Evolutionary conservation across 92 coral and sea anemone genomes (phyloP).

Genomic region (Umimayanthus kanabou): DNA sequence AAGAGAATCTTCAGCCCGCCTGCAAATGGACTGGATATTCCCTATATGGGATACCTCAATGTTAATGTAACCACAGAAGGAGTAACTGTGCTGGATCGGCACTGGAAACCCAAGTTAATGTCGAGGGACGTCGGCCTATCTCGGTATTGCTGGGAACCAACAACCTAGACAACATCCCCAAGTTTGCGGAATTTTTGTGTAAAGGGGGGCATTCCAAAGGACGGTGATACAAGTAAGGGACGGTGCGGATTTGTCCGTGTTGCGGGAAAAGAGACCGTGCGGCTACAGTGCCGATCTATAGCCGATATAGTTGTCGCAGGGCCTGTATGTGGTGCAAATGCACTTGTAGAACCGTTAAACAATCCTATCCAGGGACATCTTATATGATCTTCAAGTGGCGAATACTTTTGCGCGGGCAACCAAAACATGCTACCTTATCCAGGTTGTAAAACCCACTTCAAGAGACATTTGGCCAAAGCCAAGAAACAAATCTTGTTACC

Average conservation of each 20-base stretch:
- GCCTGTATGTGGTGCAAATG: constrained; percentile 43
- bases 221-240: background rate
- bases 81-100: too few species aligned
- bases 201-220: background rate
- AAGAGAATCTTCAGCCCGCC: too few species aligned
- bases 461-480: too few species aligned
- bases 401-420: constrained; percentile 56
- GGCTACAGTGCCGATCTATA: constrained; percentile 50
- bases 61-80: too few species aligned
- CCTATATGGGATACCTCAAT: too few species aligned
- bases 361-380: constrained; percentile 45
- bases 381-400: background rate
- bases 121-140: too few species aligned
- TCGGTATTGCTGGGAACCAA: constrained; percentile 40
- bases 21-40: too few species aligned
- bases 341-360: constrained; percentile 58
- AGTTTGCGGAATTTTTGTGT: constrained; percentile 42
- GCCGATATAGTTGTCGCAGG: constrained; percentile 47
- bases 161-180: constrained; percentile 55
- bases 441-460: too few species aligned
- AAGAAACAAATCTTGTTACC: too few species aligned
- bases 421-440: constrained; percentile 40
- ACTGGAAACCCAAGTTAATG: too few species aligned
- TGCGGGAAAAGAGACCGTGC: constrained; percentile 50
- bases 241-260: constrained; percentile 49